phyloP scores from a whole-genome alignment of 2,888 invertebrate genomes.

The Lasius fuliginosus region DNA sequence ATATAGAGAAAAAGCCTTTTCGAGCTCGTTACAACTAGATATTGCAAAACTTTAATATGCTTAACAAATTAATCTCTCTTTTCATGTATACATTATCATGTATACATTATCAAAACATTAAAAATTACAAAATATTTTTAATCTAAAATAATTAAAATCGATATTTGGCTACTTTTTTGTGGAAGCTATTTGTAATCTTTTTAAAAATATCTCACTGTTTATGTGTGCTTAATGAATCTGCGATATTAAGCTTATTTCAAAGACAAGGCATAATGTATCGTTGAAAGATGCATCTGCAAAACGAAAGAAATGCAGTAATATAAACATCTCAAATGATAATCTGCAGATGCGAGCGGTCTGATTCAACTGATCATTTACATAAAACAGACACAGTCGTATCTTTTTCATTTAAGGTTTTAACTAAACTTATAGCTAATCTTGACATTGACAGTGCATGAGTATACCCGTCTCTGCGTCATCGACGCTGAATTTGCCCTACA shows the following conservation, averaged over 20 bases:
- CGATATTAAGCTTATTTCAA: background rate
- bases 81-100: background rate
- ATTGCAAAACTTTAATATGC: background rate
- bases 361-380: slow-evolving; percentile 63
- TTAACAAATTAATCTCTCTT: background rate
- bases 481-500: slow-evolving; percentile 55
- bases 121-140: background rate
- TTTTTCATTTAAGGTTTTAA: slow-evolving; percentile 68
- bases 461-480: slow-evolving; percentile 68
- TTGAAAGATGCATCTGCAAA: slow-evolving; percentile 17
- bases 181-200: background rate
- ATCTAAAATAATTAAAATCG: background rate
- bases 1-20: background rate
- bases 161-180: background rate
- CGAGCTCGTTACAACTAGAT: background rate
- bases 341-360: slow-evolving; percentile 64
- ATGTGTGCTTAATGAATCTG: background rate
- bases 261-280: background rate
- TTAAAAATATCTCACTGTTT: background rate
- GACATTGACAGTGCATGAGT: slow-evolving; percentile 51
- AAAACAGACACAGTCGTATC: slow-evolving; percentile 68
- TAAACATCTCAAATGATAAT: slow-evolving; percentile 68
- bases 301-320: slow-evolving; percentile 30
- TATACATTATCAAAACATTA: background rate
- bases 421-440: slow-evolving; percentile 67